These are phyloP conservation scores for Tachina lurida DNA, from an alignment of 2,888 invertebrate species.

Conservation along the genomic window DNA sequence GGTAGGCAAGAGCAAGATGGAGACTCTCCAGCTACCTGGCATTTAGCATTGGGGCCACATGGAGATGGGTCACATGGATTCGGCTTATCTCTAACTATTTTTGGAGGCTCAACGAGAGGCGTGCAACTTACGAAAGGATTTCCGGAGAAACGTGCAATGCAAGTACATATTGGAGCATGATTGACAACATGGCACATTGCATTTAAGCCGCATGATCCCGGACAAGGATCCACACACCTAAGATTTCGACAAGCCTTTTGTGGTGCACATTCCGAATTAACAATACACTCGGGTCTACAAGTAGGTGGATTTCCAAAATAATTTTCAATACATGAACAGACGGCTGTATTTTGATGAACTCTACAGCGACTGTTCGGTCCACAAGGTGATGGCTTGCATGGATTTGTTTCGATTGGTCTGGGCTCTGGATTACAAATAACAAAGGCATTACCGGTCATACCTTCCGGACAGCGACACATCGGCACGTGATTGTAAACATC, in stretches of 20 bases:
- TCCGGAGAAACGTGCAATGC: conserved; percentile 87
- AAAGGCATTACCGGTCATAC: conserved; percentile 90
- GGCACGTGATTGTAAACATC: conserved; percentile 90
- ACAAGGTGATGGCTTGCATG: conserved; percentile 89
- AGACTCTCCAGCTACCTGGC: conserved; percentile 83
- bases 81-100: conserved; percentile 68
- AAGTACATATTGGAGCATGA: conserved; percentile 91
- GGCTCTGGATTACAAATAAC: conserved; percentile 83
- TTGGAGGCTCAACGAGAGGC: conserved; percentile 82
- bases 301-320: conserved; percentile 90
- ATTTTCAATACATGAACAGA: conserved; percentile 89
- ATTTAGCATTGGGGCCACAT: conserved; percentile 85
- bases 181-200: conserved; percentile 90
- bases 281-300: conserved; percentile 90
- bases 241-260: conserved; percentile 90
- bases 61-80: conserved; percentile 84
- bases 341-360: conserved; percentile 84
- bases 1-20: conserved; percentile 86
- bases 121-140: conserved; percentile 90
- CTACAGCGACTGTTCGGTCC: conserved; percentile 90
- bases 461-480: conserved; percentile 88
- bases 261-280: conserved; percentile 89
- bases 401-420: conserved; percentile 83
- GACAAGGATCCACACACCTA: conserved; percentile 91
- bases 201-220: conserved; percentile 89